These are phyloP conservation scores for Icerya purchasi DNA, from an alignment of 2,888 invertebrate species.

Conservation along the genomic window DNA sequence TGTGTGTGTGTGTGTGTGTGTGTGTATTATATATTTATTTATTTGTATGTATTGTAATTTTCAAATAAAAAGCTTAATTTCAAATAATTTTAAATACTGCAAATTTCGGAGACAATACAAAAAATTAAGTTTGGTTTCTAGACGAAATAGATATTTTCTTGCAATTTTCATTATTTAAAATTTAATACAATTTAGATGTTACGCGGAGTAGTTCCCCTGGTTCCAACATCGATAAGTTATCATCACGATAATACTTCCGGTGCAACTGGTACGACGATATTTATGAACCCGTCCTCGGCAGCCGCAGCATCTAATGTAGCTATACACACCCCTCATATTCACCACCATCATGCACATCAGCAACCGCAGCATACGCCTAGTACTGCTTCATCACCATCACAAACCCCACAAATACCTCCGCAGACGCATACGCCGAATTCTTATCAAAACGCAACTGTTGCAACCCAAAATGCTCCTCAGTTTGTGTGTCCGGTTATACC, in stretches of 20 bases:
- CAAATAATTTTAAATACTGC: too few species aligned
- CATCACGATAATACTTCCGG: constrained; percentile 31
- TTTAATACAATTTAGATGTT: neutral
- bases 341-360: constrained; percentile 8
- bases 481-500: constrained; percentile 5
- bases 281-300: constrained; percentile 3
- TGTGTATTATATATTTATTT: too few species aligned
- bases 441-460: constrained; percentile 7
- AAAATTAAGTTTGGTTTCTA: too few species aligned
- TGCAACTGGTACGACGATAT: constrained; percentile 7
- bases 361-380: constrained; percentile 11
- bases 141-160: too few species aligned
- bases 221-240: constrained; percentile 26
- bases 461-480: constrained; percentile 6
- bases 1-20: too few species aligned
- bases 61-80: too few species aligned
- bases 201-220: constrained; percentile 22
- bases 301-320: neutral
- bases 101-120: too few species aligned
- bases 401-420: constrained; percentile 11
- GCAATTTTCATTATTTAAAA: too few species aligned
- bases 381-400: constrained; percentile 10
- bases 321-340: neutral
- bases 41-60: too few species aligned
- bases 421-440: constrained; percentile 11